phyloP scores from a whole-genome alignment of 2,113 vertebrate species.

The Artemisiospiza belli region DNA sequence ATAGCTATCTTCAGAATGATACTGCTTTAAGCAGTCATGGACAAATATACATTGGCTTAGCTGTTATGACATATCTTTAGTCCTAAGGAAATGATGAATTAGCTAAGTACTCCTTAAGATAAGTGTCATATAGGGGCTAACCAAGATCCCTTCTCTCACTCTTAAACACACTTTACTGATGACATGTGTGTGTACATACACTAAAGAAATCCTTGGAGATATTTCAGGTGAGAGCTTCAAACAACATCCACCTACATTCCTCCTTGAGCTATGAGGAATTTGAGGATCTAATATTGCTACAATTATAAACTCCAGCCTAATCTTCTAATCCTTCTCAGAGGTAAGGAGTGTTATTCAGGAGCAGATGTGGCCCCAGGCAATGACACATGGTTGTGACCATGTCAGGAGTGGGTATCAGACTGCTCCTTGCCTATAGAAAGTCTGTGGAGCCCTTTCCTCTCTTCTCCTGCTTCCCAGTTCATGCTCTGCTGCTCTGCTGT shows the following conservation, averaged over 20 bases:
- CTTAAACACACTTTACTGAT: constrained; percentile 8
- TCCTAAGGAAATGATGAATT: constrained; percentile 57
- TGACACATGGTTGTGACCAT: not conserved
- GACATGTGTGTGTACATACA: not conserved
- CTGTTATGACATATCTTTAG: constrained; percentile 20
- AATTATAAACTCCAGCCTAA: not conserved
- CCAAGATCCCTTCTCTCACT: constrained; percentile 4
- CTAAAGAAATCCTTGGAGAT: not conserved
- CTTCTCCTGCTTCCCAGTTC: not conserved
- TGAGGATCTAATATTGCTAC: not conserved
- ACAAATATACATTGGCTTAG: constrained; percentile 45
- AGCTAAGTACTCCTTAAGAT: constrained; percentile 18
- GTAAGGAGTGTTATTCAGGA: not conserved
- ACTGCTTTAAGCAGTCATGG: constrained; percentile 3
- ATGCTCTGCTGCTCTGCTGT: not conserved
- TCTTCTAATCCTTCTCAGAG: not conserved
- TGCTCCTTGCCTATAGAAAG: not conserved
- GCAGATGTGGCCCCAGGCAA: rapidly evolving
- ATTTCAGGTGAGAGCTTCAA: constrained; percentile 19
- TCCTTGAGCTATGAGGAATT: not conserved
- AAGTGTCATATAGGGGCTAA: constrained; percentile 26
- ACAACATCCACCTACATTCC: not conserved
- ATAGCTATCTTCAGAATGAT: constrained; percentile 5
- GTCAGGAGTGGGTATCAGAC: not conserved
- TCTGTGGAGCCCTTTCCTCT: not conserved